Evolutionary conservation across 2,888 invertebrate genomes (phyloP).

Genomic region (Lepidochitona cinerea): DNA sequence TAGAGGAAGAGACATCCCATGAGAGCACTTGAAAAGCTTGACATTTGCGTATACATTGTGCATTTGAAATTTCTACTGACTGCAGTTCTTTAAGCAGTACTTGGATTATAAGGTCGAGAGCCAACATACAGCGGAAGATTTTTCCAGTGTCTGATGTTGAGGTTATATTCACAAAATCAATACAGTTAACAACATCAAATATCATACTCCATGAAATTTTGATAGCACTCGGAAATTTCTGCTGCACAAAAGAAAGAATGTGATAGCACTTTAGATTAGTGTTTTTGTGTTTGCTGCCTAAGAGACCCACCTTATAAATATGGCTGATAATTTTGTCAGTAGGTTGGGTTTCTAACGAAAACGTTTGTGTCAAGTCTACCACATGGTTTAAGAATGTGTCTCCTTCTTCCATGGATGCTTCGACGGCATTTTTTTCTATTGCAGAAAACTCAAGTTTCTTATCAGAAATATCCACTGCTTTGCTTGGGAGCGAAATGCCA

Average conservation of each 20-base stretch:
- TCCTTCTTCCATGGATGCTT: slow-evolving; percentile 35
- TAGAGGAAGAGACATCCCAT: slow-evolving; percentile 23
- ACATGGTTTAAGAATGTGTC: slow-evolving; percentile 28
- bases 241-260: slow-evolving; percentile 26
- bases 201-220: slow-evolving; percentile 33
- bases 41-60: slow-evolving; percentile 28
- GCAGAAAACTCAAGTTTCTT: slow-evolving; percentile 7
- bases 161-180: not conserved
- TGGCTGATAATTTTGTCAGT: slow-evolving; percentile 18
- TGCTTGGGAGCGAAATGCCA: not conserved
- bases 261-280: slow-evolving; percentile 23
- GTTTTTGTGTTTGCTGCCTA: slow-evolving; percentile 15
- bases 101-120: slow-evolving; percentile 26
- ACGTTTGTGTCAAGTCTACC: slow-evolving; percentile 28
- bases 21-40: slow-evolving; percentile 37
- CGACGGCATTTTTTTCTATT: slow-evolving; percentile 31
- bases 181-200: not conserved
- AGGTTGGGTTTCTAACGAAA: slow-evolving; percentile 24
- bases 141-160: not conserved
- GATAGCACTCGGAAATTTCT: slow-evolving; percentile 30
- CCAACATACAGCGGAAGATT: not conserved
- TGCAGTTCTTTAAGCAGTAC: slow-evolving; percentile 34
- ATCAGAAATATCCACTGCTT: not conserved
- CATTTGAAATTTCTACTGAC: slow-evolving; percentile 27
- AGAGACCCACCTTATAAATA: slow-evolving; percentile 21